Conservation (phyloP, 2,113 vertebrate genomes). For the Plecotus auritus region DNA sequence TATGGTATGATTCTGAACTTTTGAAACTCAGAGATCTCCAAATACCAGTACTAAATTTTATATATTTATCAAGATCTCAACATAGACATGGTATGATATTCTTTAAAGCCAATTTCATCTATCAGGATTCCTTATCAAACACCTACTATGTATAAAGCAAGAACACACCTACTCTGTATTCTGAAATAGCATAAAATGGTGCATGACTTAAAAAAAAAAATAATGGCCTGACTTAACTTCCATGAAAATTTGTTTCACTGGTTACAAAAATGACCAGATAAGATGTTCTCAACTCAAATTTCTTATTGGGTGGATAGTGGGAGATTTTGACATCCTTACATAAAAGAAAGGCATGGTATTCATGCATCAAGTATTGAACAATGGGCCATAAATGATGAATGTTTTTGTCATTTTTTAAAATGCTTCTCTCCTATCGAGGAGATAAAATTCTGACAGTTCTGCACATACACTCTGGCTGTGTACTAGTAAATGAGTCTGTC, state of each 20-base stretch:
- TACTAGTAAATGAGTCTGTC: background rate
- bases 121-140: background rate
- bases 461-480: background rate
- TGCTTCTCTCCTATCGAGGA: background rate
- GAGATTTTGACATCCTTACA: background rate
- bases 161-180: fast-evolving
- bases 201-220: background rate
- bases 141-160: background rate
- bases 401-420: background rate
- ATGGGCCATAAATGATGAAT: background rate
- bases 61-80: background rate
- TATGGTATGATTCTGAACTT: background rate
- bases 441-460: background rate
- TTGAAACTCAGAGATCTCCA: background rate
- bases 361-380: background rate
- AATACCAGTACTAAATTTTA: background rate
- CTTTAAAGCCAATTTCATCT: background rate
- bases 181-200: background rate
- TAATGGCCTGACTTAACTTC: background rate
- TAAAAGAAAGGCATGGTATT: background rate
- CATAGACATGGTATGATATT: background rate
- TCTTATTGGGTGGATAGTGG: background rate
- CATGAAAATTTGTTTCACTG: background rate
- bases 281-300: background rate
- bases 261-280: background rate